Base-by-base conservation (phyloP, 2,797 vertebrate species). In the Pempheris klunzingeri region DNA sequence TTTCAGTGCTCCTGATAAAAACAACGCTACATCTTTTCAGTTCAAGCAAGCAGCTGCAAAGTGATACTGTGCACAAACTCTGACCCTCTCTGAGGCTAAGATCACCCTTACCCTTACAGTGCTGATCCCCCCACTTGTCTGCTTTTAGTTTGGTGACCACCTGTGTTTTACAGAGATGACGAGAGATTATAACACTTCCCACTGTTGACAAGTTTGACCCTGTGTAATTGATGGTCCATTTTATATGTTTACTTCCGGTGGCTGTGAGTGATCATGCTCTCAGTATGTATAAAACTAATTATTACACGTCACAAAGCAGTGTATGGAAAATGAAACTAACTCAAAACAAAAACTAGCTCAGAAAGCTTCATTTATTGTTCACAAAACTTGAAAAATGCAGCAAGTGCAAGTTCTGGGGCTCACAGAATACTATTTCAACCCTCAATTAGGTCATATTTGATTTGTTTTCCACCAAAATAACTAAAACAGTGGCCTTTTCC, bases 11-110 rank as follows among this genome's bases (percentile, higher is more conserved):
- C 67, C 26, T 4, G 28, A 11, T 71, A 36, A 59, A 65, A 22
- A 70, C 22, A 36, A 49, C 26, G 34, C 44, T 7, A 6, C 30
- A 41, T 69, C 18, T 20, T 30, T 18, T 54, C 24, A 61, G 13
- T 66, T 63, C 32, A 76, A 55, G 71, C 43, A 58, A 28, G 49
- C 17, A 49, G 41, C 43, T 26, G n/a, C 20, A 49, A 20, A 47
- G 5, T 38, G 14, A 70, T 18, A 32, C 54, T 32, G 53, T 53
- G 60, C 13, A 54, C 47, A 50, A 60, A 68, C 46, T 22, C 30
- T 18, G 15, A 64, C 34, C 58, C n/a, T 18, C 44, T 6, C 46
- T 26, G 34, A 60, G 26, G 38, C 13, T 24, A 12, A 28, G 36
- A 57, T 57, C 41, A 63, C 20, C 11, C 43, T 61, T n/a, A n/a